Base-by-base conservation (phyloP, 2,888 invertebrate species). In the Oscheius onirici region DNA sequence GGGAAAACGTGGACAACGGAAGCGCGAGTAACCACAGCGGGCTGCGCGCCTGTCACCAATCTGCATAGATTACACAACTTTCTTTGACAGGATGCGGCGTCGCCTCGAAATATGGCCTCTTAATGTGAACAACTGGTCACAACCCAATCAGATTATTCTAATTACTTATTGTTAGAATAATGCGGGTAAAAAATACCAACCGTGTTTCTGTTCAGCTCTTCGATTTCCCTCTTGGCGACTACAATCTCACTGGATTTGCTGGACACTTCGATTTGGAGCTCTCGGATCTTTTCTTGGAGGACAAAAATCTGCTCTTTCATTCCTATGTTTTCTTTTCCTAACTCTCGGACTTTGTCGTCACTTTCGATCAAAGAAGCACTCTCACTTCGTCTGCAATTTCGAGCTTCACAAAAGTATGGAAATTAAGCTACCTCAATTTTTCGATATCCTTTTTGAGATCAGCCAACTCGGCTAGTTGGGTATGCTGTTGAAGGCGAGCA, bases 371-470 rank as follows among this genome's bases (percentile, higher is more conserved):
- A 69, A 13, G 80, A 77, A 20, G 69, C 77, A 43, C 74, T 79
- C 61, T 82, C 83, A 28, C 71, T 72, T 43, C 80, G 46, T 63
- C 79, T 78, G 67, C 43, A 77, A 20, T n/a, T 28, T 28, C 3
- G 24, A 22, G 3, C 17, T 49, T 10, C 49, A 46, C 22, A 46
- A 5, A 6, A 26, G 20, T 22, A 17, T 22, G 3, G 3, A 54
- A 22, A 10, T 69, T 69, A 22, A 44, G 75, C 34, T 10, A 74
- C 80, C 83, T 70, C 65, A 85, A 63, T 28, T 77, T 80, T 70
- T 84, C 81, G 46, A 86, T 84, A 67, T 84, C 83, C 46, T 72
- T 77, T 71, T 77, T 81, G 60, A 86, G 75, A 75, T 85, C 84
- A 8, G 72, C 60, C 24, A 87, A 60, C 60, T 87, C 86, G n/a